phyloP scores from a whole-genome alignment of 1,140 invertebrate species.

The Drosophila busckii region DNA sequence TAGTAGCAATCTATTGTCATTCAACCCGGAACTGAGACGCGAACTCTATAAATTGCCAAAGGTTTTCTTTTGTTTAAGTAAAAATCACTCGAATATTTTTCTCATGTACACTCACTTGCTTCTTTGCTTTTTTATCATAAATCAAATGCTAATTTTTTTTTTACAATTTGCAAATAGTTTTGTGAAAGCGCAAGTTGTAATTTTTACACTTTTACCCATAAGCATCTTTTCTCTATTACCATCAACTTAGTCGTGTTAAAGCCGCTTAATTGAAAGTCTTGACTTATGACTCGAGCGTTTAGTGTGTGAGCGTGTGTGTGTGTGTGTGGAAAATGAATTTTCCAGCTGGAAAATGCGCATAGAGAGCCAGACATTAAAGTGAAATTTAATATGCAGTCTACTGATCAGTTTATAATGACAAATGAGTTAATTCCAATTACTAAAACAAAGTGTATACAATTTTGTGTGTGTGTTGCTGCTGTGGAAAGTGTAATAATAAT shows the following conservation, averaged over 20 bases:
- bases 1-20: slow-evolving; percentile 30
- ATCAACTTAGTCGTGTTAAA: slow-evolving; percentile 44
- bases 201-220: slow-evolving; percentile 71
- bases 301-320: neutral
- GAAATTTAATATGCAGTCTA: slow-evolving; percentile 29
- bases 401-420: slow-evolving; percentile 5
- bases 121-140: slow-evolving; percentile 11
- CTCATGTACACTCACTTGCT: neutral
- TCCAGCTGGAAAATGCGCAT: slow-evolving; percentile 29
- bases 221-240: slow-evolving; percentile 62
- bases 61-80: too few species aligned
- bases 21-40: slow-evolving; percentile 60
- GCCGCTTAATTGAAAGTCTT: slow-evolving; percentile 74
- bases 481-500: too few species aligned
- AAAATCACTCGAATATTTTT: slow-evolving; percentile 11
- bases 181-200: slow-evolving; percentile 72
- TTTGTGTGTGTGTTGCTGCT: too few species aligned
- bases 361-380: slow-evolving; percentile 20
- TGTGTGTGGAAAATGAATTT: slow-evolving; percentile 32
- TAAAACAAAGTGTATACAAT: too few species aligned
- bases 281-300: slow-evolving; percentile 61
- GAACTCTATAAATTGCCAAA: slow-evolving; percentile 2
- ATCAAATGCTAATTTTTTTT: slow-evolving; percentile 23
- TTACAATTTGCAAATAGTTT: slow-evolving; percentile 37
- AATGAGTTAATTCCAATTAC: neutral